Base-by-base conservation (phyloP, 2,113 vertebrate species). In the Uropsilus gracilis region DNA sequence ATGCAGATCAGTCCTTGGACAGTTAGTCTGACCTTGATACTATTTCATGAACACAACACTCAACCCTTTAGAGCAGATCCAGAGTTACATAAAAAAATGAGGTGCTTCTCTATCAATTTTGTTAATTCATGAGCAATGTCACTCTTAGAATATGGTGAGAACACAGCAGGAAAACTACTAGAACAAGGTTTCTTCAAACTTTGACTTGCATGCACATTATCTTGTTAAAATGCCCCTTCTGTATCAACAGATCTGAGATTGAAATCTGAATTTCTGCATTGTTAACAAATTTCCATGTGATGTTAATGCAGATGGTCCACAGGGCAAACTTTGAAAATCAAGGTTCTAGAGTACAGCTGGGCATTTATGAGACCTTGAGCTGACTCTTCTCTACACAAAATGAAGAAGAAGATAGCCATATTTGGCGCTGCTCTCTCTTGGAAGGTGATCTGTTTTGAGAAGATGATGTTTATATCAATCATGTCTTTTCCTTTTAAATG, bases 251-350 rank as follows among this genome's bases (percentile, higher is more conserved):
- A 34, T 73, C 18, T 24, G 42, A 2, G 30, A n/a, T 24, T 24
- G 14, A 73, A 80, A 1, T 32, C 34, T 24, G 20, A 66, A 14
- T 13, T 68, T 55, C 73, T 88, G 24, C 34, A 77, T 81, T 75
- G 80, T 39, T 73, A 57, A 80, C 8, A 59, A 26, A 7, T 39
- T 90, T 20, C 24, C 53, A 46, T 9, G 28, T 0, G 44, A 86
- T 12, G 3, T 2, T 6, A 5, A 76, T 30, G 3, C 1, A 59
- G 18, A 34, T 12, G 28, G 42, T 14, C 4, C n/a, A 24, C 4
- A 75, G 61, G 24, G 37, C 63, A 1, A 1, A 50, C 30, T 68
- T 30, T 18, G 71, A 93, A 55, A 86, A 34, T 24, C 12, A 78
- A 93, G 10, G 1, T 24, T 0, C 22, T 78, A 46, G 26, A 63